These are phyloP conservation scores for Pocillopora grandis DNA, from an alignment of 92 coral and sea anemone genomes.

Conservation along the genomic window DNA sequence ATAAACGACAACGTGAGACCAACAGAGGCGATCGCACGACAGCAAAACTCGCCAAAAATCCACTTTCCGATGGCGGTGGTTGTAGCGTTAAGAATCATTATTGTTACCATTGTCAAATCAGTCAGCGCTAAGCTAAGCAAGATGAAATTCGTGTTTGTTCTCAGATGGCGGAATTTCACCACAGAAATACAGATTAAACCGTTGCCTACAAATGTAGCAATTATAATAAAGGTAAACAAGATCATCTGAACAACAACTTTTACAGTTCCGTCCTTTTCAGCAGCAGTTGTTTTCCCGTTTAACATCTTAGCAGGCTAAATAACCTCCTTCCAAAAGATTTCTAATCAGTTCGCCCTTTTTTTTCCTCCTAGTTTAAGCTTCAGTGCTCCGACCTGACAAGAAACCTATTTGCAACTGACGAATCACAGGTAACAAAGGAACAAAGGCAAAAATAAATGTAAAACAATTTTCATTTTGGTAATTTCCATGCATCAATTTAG, in stretches of 20 bases:
- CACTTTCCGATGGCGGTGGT: conserved; percentile 76
- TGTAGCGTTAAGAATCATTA: conserved; percentile 76
- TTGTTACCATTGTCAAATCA: conserved; percentile 79
- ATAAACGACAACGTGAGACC: conserved; percentile 77
- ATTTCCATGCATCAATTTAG: not conserved
- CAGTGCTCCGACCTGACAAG: not conserved
- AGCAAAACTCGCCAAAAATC: conserved; percentile 78
- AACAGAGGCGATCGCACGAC: conserved; percentile 62
- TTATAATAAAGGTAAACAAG: conserved; percentile 58
- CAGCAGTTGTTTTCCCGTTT: not conserved
- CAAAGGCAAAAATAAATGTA: not conserved
- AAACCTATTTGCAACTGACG: not conserved
- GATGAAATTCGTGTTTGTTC: conserved; percentile 76
- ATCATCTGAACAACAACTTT: conserved; percentile 41
- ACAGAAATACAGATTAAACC: conserved; percentile 70
- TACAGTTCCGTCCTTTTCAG: not conserved
- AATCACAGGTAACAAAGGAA: not conserved
- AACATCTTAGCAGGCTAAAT: not conserved
- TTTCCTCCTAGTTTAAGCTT: not conserved
- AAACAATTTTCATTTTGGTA: not conserved
- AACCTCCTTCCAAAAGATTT: too few species aligned
- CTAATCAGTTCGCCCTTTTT: too few species aligned
- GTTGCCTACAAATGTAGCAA: conserved; percentile 76
- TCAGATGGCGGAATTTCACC: conserved; percentile 59
- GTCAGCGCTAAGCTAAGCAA: conserved; percentile 84